Percentiles rank a stretch among this genome's conserved stretches.
These are phyloP conservation scores for Sarcophaga caerulescens DNA, from an alignment of 2,888 invertebrate genomes.

Conservation along the genomic window DNA sequence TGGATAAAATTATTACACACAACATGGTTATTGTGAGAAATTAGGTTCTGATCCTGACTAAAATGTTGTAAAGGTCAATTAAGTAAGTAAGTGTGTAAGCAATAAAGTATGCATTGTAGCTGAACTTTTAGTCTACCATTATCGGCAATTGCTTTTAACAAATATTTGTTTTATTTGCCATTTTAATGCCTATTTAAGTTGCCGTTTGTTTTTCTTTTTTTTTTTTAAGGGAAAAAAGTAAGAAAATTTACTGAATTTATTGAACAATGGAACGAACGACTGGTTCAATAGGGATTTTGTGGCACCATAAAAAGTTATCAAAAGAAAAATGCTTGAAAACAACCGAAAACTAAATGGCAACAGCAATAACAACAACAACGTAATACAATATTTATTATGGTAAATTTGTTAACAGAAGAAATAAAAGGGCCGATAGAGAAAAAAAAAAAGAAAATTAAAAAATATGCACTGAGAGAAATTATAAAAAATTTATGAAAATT, in stretches of 20 bases:
- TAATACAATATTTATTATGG: not conserved
- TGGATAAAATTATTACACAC: too few relatives aligned
- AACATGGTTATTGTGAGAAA: too few relatives aligned
- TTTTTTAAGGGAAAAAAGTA: not conserved
- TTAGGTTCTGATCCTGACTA: too few relatives aligned
- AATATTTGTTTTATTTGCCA: not conserved
- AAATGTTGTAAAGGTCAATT: too few relatives aligned
- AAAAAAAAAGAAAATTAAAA: not conserved
- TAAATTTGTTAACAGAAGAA: constrained; percentile 16
- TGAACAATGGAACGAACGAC: constrained; percentile 59
- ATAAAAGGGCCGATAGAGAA: not conserved
- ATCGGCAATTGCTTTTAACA: not conserved
- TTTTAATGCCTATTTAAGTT: constrained; percentile 37
- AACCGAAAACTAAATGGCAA: constrained; percentile 34
- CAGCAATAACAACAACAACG: not conserved
- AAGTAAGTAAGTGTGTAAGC: too few relatives aligned
- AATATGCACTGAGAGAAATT: not conserved
- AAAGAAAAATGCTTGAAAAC: constrained; percentile 44
- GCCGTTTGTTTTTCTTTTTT: constrained; percentile 3
- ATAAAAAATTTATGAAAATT: too few relatives aligned
- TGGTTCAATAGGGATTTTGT: constrained; percentile 63
- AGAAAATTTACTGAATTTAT: constrained; percentile 48
- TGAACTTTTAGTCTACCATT: not conserved
- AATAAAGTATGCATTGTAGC: too few relatives aligned
- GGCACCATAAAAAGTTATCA: constrained; percentile 53